Percentiles rank a stretch among this genome's conserved stretches.
Conservation (phyloP, 2,797 vertebrate genomes). For the Sparus aurata region DNA sequence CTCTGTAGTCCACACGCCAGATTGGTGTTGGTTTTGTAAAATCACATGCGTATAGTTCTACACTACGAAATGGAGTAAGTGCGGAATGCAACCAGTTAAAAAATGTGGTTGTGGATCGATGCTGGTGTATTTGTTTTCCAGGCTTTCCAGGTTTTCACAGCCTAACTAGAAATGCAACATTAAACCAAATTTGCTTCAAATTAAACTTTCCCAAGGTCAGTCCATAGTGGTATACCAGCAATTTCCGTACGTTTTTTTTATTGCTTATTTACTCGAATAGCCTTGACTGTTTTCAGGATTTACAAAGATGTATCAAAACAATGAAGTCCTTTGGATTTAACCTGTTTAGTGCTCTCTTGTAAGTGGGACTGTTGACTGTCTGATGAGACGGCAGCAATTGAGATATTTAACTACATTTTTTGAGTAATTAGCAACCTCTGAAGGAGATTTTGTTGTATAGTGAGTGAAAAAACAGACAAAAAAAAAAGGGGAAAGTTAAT, state of each 20-base stretch:
- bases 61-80: not conserved
- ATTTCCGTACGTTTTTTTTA: not conserved
- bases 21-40: not conserved
- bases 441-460: not conserved
- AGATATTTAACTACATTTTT: not conserved
- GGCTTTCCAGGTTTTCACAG: no score
- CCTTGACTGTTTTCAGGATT: not conserved
- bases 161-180: not conserved
- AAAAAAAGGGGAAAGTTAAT: not conserved
- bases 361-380: not conserved
- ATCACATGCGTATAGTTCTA: not conserved
- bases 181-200: not conserved
- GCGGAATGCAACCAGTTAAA: not conserved
- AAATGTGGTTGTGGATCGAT: not conserved
- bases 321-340: not conserved
- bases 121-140: not conserved
- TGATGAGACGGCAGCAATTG: not conserved
- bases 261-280: not conserved
- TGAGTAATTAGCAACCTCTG: not conserved
- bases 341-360: not conserved
- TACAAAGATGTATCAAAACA: not conserved
- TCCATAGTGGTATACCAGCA: not conserved
- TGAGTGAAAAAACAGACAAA: not conserved
- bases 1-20: conserved; percentile 10
- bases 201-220: not conserved